Evolutionary conservation across 1,140 invertebrate species (phyloP), one percentile per base, ranked within the genome.

Genomic region (Elymnias hypermnestra): DNA sequence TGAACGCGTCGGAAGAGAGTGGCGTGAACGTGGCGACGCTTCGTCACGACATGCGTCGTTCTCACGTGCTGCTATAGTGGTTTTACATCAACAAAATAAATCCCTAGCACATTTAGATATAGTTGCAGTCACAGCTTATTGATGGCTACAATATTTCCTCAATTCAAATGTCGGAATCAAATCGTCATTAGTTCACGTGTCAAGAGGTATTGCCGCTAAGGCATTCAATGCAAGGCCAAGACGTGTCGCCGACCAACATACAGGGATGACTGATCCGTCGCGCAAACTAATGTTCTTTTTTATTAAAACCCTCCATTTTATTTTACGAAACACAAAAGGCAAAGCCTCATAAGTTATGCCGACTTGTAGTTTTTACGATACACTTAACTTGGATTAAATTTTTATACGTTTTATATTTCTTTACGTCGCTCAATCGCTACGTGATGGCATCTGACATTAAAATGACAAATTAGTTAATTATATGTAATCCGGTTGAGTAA

Each of bases 391-490:
- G 81, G 77, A 84, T 84, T 82, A 84, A 81, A 72, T 67, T 64
- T 73, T 71, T 72, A 64, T 70, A 60, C 46, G 63, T 69, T 82
- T 71, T 70, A n/a, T 75, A 68, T 69, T 72, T 65, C 57, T 48
- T 36, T 54, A n/a, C 55, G 51, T 40, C 39, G 53, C 61, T 65
- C 52, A 45, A 57, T 62, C 52, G 49, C 33, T 60, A 79, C 78
- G 78, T 83, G 81, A 75, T 74, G 81, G 78, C 76, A 83, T 85
- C 76, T 82, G 74, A 81, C 81, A 83, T 84, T 79, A 77, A 83
- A 83, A 85, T 85, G 78, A 85, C 66, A 79, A 83, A 85, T 85
- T 73, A 71, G 72, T 75, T 83, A 85, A 85, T 85, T 85, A 85
- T 82, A 78, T 72, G 79, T 73, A 74, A 81, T 85, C 76, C 67